A percentile compares a stretch with the other conserved stretches of the same genome.
Evolutionary conservation across 2,113 vertebrate genomes (phyloP).

Genomic region (Galbula dea): DNA sequence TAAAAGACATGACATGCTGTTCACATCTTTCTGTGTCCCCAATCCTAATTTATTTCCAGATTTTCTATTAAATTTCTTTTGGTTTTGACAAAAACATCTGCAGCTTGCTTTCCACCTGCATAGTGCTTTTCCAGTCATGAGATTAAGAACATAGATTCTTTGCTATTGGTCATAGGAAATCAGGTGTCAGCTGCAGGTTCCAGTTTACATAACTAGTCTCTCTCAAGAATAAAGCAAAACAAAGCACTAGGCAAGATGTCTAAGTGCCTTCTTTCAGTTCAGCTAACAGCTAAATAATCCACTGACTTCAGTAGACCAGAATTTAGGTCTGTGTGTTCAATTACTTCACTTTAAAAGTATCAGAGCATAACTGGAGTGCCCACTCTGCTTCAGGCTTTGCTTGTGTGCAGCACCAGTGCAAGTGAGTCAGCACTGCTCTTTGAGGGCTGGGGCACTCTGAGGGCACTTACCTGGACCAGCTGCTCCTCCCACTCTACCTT

Average conservation of each 20-base stretch:
- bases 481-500: fast-evolving
- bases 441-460: background rate
- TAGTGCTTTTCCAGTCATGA: background rate
- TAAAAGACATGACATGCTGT: background rate
- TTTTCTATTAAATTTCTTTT: background rate
- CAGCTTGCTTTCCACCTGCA: background rate
- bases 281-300: background rate
- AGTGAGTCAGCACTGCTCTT: background rate
- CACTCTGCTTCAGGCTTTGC: background rate
- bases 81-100: background rate
- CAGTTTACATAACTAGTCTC: background rate
- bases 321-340: background rate
- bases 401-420: background rate
- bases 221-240: background rate
- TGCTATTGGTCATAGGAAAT: background rate
- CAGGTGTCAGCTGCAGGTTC: background rate
- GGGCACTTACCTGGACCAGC: background rate
- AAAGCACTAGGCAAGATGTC: background rate
- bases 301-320: background rate
- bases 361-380: background rate
- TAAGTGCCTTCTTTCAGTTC: background rate
- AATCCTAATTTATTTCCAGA: background rate
- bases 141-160: background rate
- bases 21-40: background rate
- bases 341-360: background rate